Evolutionary conservation across 2,888 invertebrate species (phyloP), one percentile per base, ranked within the genome.

Genomic region (Ephialtes manifestator): DNA sequence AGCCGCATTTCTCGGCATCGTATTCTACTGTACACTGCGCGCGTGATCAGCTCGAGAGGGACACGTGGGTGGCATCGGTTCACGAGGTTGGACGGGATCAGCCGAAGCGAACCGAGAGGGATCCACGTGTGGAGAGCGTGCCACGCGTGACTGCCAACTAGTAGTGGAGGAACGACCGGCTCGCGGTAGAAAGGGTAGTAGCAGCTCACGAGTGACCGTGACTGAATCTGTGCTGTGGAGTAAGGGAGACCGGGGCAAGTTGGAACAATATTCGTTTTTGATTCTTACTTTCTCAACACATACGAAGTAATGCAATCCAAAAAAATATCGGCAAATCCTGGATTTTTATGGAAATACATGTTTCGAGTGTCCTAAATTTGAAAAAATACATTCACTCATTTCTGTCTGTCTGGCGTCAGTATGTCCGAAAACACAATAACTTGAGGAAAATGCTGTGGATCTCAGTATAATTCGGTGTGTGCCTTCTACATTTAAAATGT

Each of bases 101-200:
- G 67, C 88, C 93, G 93, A 91, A 87, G 75, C 48, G 72, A 65
- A 60, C 88, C 92, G 91, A 90, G 91, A 89, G 90, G 90, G 91
- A 89, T 91, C 92, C 92, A 92, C 93, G 93, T 91, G 93, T 91
- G 91, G 89, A 90, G 91, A 93, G 92, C 93, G 93, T 93, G 93
- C 93, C 92, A 91, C 92, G 92, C 93, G 92, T 91, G 93, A 92
- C 91, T 89, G 86, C 85, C 79, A 80, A 79, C 81, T 60, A 74
- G 83, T 60, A 46, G 81, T 67, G 74, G 76, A 72, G 51, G 72
- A 51, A 65, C 68, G 58, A 10, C 80, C 35, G 24, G 4, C 28
- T 75, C 39, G 67, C 15, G 39, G 74, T 48, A 67, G 70, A 85
- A 65, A 83, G 79, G 71, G 71, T 28, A 46, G 48, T 18, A 48